Base-by-base conservation (phyloP, 2,888 invertebrate genomes). In the Drosophila anomalata region DNA sequence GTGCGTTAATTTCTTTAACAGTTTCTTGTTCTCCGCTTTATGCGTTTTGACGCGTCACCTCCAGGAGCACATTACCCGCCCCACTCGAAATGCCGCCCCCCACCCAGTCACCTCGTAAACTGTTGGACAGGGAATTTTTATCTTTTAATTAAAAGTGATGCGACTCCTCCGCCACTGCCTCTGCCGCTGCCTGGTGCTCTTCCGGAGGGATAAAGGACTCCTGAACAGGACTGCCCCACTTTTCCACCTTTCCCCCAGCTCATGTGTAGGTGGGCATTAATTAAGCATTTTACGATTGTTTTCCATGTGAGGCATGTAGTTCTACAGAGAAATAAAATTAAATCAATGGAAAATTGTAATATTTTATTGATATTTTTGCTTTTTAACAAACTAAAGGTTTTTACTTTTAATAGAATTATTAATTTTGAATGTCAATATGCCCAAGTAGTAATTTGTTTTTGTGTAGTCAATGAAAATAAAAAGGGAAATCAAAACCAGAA, bases 61-160 rank as follows among this genome's bases (percentile, higher is more conserved):
- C 46, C 36, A 33, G n/a, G 31, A 31, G 20, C 44, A 31, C 55
- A 22, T 55, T 46, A 9, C 33, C 12, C 50, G 31, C 2, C 24
- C 52, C 20, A 24, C 42, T 29, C 39, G 39, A 2, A 39, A 14
- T 8, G 14, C 39, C 14, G 17, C 33, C 24, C 9, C 20, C 14
- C 31, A 29, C 17, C n/a, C 42, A 22, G 20, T 42, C 46, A 29
- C 31, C 50, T 72, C 62, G 46, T 60, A 62, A 53, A 59, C 62
- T 56, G 63, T 66, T 73, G 79, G 70, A 67, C 73, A 75, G 65
- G 78, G 71, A 66, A 72, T 65, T 75, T 82, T 82, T 84, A 88
- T 83, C 88, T 79, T 88, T 84, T 86, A 84, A 86, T 88, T 86
- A 86, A 84, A 88, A 86, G 66, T 70, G 87, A 75, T 73, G 77